A percentile compares a stretch with the other conserved stretches of the same genome.
Evolutionary conservation across 2,797 vertebrate species (phyloP).

Genomic region (Dromococcyx pavoninus): DNA sequence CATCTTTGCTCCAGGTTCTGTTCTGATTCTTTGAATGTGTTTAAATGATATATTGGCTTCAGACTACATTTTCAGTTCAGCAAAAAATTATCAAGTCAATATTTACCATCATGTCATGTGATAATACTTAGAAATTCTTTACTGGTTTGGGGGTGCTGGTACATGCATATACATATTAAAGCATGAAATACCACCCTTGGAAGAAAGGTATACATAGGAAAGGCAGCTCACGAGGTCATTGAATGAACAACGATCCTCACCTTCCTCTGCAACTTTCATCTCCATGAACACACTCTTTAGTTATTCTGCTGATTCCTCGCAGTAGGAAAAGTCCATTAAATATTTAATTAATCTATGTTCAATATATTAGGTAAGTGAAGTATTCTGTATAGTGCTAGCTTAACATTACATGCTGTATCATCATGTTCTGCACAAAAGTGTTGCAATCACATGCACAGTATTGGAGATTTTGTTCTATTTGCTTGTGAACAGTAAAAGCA

Average conservation of each 20-base stretch:
- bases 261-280: background rate
- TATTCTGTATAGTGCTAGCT: background rate
- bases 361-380: slow-evolving; percentile 26
- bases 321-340: slow-evolving; percentile 15
- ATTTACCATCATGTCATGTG: background rate
- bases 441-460: background rate
- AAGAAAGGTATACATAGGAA: background rate
- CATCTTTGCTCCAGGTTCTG: background rate
- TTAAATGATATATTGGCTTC: background rate
- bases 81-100: background rate
- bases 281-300: background rate
- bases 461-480: background rate
- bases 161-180: background rate
- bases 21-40: background rate
- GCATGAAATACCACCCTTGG: background rate
- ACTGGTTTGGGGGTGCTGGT: background rate
- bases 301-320: slow-evolving; percentile 40
- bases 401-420: background rate
- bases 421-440: background rate
- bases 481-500: background rate
- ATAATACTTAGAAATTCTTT: background rate
- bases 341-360: slow-evolving; percentile 48
- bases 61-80: background rate
- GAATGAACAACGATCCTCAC: background rate
- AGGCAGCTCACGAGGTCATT: background rate